These are phyloP conservation scores for Plecturocebus donacophilus DNA, from an alignment of 2,113 vertebrate species.

Conservation along the genomic window DNA sequence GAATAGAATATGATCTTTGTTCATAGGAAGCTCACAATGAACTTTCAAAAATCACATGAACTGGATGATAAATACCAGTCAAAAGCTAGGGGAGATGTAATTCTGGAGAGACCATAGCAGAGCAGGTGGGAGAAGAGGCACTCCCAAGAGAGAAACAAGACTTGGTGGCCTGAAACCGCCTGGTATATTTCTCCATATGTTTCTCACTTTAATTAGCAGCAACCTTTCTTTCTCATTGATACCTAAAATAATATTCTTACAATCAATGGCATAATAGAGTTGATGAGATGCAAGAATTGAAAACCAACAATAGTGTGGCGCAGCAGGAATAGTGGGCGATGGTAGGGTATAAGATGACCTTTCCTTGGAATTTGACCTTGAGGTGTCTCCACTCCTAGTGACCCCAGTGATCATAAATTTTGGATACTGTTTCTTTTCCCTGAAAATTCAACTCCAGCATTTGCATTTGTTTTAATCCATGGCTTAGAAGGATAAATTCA, in stretches of 20 bases:
- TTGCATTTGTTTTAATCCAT: neutral
- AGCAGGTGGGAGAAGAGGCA: neutral
- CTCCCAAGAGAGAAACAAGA: neutral
- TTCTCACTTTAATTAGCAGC: neutral
- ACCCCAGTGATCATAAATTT: too few species aligned
- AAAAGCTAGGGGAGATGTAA: neutral
- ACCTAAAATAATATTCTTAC: neutral
- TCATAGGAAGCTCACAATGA: neutral
- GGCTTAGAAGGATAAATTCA: neutral
- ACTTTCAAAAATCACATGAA: neutral
- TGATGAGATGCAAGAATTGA: neutral
- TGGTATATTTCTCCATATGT: neutral
- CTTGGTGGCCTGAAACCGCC: neutral
- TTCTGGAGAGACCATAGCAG: neutral
- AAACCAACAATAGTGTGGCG: neutral
- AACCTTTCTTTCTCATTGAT: neutral
- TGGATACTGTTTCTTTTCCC: neutral
- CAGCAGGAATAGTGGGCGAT: neutral
- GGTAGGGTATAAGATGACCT: accelerated
- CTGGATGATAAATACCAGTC: neutral
- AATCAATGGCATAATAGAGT: neutral
- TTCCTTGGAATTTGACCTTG: neutral
- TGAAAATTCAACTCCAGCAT: neutral
- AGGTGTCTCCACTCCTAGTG: neutral
- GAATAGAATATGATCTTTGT: neutral